These are phyloP conservation scores for Drosophila carrolli DNA, from an alignment of 1,140 invertebrate species.

Conservation along the genomic window DNA sequence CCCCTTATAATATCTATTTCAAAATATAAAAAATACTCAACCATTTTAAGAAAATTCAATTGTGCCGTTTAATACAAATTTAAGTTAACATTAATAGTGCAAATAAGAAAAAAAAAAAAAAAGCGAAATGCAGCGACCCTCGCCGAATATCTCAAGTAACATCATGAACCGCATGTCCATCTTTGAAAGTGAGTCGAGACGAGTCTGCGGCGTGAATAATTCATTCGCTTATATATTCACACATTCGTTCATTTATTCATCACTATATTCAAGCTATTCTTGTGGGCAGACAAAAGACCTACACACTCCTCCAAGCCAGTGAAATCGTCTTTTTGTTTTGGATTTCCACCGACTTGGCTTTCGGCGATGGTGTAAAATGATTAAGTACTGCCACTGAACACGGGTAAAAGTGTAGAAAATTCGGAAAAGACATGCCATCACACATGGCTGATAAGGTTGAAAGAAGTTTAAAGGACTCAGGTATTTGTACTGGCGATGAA, in stretches of 20 bases:
- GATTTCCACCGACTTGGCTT: slow-evolving; percentile 14
- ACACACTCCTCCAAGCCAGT: slow-evolving; percentile 10
- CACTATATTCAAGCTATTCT: slow-evolving; percentile 26
- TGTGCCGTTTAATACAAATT: background rate
- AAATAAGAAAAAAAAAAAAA: background rate
- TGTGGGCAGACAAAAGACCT: slow-evolving; percentile 22
- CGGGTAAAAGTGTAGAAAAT: slow-evolving; percentile 48
- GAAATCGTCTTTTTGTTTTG: slow-evolving; percentile 46
- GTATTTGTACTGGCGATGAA: too few species aligned
- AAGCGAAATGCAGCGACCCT: slow-evolving; percentile 67
- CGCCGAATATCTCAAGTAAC: slow-evolving; percentile 66
- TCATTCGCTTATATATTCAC: slow-evolving; percentile 20
- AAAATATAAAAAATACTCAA: slow-evolving; percentile 1
- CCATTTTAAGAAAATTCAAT: background rate
- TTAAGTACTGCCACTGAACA: slow-evolving; percentile 28
- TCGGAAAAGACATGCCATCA: slow-evolving; percentile 24
- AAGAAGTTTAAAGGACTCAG: slow-evolving; percentile 7
- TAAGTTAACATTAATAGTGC: slow-evolving; percentile 7
- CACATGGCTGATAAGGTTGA: slow-evolving; percentile 36
- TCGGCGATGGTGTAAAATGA: slow-evolving; percentile 44
- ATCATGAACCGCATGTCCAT: slow-evolving; percentile 81
- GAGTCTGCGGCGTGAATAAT: slow-evolving; percentile 28
- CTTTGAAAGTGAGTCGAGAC: slow-evolving; percentile 76
- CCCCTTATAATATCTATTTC: too few species aligned
- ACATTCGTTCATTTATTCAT: slow-evolving; percentile 30